Percentiles rank a stretch among this genome's conserved stretches.
Conservation (phyloP, 2,888 invertebrate species). For the Caenorhabditis drosophilae region DNA sequence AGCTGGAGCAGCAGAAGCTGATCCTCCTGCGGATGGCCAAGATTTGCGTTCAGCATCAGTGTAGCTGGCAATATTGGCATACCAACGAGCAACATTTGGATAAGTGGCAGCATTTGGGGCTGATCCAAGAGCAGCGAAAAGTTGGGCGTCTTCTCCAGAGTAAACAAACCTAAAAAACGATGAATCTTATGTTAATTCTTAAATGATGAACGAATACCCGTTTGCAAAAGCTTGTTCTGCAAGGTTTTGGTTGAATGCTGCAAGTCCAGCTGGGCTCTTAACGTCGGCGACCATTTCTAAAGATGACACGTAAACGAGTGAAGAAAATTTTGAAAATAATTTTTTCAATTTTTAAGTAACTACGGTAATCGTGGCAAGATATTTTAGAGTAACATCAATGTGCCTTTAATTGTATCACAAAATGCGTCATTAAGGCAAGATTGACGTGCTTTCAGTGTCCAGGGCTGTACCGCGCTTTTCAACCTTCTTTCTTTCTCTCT, state of each 20-base stretch:
- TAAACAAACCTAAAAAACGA: conserved; percentile 45
- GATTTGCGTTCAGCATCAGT: conserved; percentile 50
- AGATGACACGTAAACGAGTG: conserved; percentile 27
- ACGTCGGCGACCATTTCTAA: conserved; percentile 33
- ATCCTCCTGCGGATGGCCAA: conserved; percentile 54
- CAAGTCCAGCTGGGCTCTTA: conserved; percentile 45
- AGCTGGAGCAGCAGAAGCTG: conserved; percentile 35
- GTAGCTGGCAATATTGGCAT: conserved; percentile 61
- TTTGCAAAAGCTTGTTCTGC: conserved; percentile 53
- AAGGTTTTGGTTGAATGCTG: conserved; percentile 53
- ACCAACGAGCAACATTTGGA: conserved; percentile 64
- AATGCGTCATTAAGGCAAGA: not conserved
- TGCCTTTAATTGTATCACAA: not conserved
- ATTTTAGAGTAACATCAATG: not conserved
- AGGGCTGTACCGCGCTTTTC: conserved; percentile 5
- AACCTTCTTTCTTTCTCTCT: not conserved
- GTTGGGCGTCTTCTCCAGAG: conserved; percentile 53
- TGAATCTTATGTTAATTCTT: conserved; percentile 1
- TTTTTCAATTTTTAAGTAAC: not conserved
- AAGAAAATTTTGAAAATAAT: conserved; percentile 5
- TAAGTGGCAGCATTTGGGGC: conserved; percentile 51
- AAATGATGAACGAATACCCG: conserved; percentile 37
- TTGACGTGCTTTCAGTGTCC: conserved; percentile 1
- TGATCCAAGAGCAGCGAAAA: conserved; percentile 47
- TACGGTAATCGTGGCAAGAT: conserved; percentile 16